A percentile compares a stretch with the other conserved stretches of the same genome.
phyloP scores from a whole-genome alignment of 2,888 invertebrate species.

The Neelides folsomi region DNA sequence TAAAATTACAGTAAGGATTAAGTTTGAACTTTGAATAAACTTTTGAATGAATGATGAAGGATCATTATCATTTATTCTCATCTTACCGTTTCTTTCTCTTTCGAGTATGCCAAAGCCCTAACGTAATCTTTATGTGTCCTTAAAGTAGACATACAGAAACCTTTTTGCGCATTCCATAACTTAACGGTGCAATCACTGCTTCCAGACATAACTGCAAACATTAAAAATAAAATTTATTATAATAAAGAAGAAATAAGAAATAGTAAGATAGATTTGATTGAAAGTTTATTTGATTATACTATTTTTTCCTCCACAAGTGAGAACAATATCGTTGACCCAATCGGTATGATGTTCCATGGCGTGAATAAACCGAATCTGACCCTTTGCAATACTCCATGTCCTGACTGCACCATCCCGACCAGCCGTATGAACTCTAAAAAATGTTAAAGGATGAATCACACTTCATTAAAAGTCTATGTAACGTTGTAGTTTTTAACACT shows the following conservation, averaged over 20 bases:
- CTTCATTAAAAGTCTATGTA: not conserved
- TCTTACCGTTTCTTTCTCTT: constrained; percentile 59
- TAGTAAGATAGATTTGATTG: too few species aligned
- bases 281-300: constrained; percentile 46
- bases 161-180: constrained; percentile 99
- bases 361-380: constrained; percentile 67
- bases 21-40: not conserved
- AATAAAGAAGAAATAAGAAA: constrained; percentile 20
- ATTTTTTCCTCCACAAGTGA: constrained; percentile 93
- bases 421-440: constrained; percentile 71
- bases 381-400: constrained; percentile 60
- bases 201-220: constrained; percentile 78
- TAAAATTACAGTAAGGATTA: constrained; percentile 38
- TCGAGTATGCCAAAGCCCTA: constrained; percentile 91
- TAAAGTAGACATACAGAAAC: constrained; percentile 97
- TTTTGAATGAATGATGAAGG: not conserved
- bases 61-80: constrained; percentile 36
- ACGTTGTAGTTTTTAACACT: not conserved
- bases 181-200: constrained; percentile 99
- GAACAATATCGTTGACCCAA: constrained; percentile 98
- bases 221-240: constrained; percentile 3
- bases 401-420: constrained; percentile 94
- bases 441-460: not conserved
- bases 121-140: constrained; percentile 98
- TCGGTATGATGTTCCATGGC: constrained; percentile 99